Percentiles rank a stretch among this genome's conserved stretches.
phyloP scores from a whole-genome alignment of 2,113 vertebrate species.

The Cariama cristata region DNA sequence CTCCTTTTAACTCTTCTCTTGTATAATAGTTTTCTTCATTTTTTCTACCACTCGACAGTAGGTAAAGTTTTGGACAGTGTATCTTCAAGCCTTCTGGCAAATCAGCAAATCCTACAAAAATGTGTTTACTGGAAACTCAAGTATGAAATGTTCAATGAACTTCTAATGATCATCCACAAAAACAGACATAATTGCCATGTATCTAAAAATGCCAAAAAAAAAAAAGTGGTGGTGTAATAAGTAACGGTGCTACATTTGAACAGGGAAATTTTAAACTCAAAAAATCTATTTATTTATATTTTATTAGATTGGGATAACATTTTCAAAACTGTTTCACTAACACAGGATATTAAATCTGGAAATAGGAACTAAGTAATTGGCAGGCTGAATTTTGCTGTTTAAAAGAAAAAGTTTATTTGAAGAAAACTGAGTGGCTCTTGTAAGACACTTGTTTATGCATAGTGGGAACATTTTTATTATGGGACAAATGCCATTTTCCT shows the following conservation, averaged over 20 bases:
- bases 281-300: not conserved
- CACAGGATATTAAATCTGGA: not conserved
- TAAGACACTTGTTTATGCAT: not conserved
- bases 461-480: not conserved
- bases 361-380: not conserved
- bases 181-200: not conserved
- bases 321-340: not conserved
- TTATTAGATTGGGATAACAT: not conserved
- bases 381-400: not conserved
- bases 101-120: not conserved
- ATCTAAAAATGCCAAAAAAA: not conserved
- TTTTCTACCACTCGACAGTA: not conserved
- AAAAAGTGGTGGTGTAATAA: not conserved
- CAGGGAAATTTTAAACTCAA: not conserved
- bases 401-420: not conserved
- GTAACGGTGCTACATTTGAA: not conserved
- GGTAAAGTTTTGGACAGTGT: not conserved
- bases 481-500: not conserved
- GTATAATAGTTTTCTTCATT: not conserved
- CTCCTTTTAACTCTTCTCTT: not conserved
- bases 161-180: not conserved
- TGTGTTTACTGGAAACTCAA: not conserved
- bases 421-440: not conserved
- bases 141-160: not conserved
- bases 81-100: not conserved